phyloP scores from a whole-genome alignment of 2,113 vertebrate species.

The Daphoenositta chrysoptera region DNA sequence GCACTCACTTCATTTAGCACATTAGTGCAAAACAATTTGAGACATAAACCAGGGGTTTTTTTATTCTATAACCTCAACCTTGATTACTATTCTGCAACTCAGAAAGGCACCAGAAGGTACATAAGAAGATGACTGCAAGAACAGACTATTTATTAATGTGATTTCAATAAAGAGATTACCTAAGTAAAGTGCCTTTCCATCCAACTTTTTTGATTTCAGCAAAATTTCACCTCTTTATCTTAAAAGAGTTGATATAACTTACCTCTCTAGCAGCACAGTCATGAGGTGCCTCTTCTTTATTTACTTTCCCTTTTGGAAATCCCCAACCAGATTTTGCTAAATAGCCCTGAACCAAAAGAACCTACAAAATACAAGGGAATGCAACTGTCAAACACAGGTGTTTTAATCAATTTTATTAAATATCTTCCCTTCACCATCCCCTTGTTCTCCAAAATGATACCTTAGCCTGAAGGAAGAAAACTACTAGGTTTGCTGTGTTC shows the following conservation, averaged over 20 bases:
- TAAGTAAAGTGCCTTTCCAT: background rate
- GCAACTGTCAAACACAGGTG: background rate
- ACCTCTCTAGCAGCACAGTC: conserved; percentile 97
- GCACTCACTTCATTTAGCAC: background rate
- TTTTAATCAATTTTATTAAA: background rate
- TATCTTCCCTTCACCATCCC: background rate
- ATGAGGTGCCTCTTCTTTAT: conserved; percentile 94
- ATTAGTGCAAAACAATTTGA: background rate
- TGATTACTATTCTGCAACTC: background rate
- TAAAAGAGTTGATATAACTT: background rate
- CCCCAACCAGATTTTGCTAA: conserved; percentile 98
- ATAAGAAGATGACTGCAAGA: background rate
- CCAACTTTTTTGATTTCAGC: background rate
- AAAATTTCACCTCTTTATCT: background rate
- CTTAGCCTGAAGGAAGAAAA: background rate
- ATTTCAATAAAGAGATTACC: background rate
- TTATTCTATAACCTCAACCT: background rate
- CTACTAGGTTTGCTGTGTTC: background rate
- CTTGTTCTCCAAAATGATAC: background rate
- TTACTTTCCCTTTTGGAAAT: conserved; percentile 98
- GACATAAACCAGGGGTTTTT: background rate
- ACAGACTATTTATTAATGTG: background rate
- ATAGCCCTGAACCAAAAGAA: conserved; percentile 94
- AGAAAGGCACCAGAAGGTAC: background rate
- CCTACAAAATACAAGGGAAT: conserved; percentile 71